phyloP scores from a whole-genome alignment of 2,113 vertebrate genomes.

The Corythaixoides concolor region DNA sequence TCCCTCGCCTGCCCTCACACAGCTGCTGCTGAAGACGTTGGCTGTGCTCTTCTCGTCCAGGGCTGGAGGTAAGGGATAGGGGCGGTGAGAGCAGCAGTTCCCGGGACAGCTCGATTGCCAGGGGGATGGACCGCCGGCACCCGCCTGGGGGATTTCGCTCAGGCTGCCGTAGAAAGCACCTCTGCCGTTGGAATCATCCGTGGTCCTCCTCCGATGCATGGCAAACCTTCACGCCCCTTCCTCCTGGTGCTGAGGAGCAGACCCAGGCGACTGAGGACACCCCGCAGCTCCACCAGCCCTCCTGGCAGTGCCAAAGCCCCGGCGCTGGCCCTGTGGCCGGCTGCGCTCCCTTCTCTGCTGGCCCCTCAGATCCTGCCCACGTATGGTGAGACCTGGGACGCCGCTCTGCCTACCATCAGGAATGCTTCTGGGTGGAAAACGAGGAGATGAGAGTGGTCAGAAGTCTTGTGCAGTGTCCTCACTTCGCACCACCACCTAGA shows the following conservation, averaged over 20 bases:
- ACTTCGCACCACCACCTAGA: not conserved
- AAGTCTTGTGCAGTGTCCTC: not conserved
- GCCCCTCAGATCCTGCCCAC: not conserved
- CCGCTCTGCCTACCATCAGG: not conserved
- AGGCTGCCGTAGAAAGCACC: not conserved
- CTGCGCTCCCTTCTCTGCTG: fast-evolving
- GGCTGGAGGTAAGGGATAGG: not conserved
- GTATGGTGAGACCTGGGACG: too few relatives aligned
- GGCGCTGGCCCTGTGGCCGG: fast-evolving
- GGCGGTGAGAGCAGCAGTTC: fast-evolving
- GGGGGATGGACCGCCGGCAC: not conserved
- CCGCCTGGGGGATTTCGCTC: not conserved
- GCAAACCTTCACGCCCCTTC: not conserved
- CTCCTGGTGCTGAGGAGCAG: not conserved
- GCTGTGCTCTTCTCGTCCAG: not conserved
- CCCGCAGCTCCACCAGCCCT: not conserved
- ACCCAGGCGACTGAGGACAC: too few relatives aligned
- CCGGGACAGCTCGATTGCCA: fast-evolving
- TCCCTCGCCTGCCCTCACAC: not conserved
- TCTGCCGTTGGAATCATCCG: not conserved
- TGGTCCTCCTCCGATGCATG: not conserved
- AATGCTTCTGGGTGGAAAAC: not conserved
- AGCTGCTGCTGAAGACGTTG: not conserved
- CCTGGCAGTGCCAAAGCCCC: not conserved
- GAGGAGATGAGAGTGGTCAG: not conserved